Base-by-base conservation (phyloP, 1,140 invertebrate genomes). In the Trichogramma pretiosum region DNA sequence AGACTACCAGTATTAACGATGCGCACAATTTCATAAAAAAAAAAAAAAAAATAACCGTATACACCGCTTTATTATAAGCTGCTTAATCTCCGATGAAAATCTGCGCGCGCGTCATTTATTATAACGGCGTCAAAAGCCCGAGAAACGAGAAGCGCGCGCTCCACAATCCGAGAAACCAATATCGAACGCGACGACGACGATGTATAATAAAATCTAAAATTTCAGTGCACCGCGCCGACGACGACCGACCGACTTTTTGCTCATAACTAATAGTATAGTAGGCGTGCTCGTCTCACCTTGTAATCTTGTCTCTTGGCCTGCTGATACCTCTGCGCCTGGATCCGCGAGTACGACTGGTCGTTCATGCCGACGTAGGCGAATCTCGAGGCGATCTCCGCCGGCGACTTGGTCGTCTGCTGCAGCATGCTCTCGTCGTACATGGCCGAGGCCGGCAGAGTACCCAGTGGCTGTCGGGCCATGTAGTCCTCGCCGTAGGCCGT, bases 231-330 rank as follows among this genome's bases (percentile, higher is more conserved):
- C n/a, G n/a, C n/a, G n/a, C n/a, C n/a, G n/a, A n/a, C n/a, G 26
- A 28, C 26, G 7, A 28, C 26, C 7, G 26, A 28, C 13, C 13
- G 13, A 28, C 26, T 28, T 28, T 28, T 28, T 8, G n/a, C 9
- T 5, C 9, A n/a, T 8, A 34, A 14, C 16, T 4, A n/a, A 34
- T 8, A 8, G 9, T 34, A 34, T 14, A 13, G 32, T 5, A n/a
- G n/a, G n/a, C n/a, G n/a, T n/a, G n/a, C 7, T 21, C 3, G 3
- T 8, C 26, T 55, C 55, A 70, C 72, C 70, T 75, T 75, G 37
- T 70, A 76, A 49, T 76, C 74, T 38, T 75, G 70, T 39, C 71
- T 68, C 48, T 74, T 73, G 22, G 66, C 59, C 13, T 64, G 61
- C n/a, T n/a, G n/a, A 13, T 58, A 57, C 46, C 67, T 52, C 37